phyloP scores from a whole-genome alignment of 2,797 vertebrate genomes.

The Eremophila alpestris region DNA sequence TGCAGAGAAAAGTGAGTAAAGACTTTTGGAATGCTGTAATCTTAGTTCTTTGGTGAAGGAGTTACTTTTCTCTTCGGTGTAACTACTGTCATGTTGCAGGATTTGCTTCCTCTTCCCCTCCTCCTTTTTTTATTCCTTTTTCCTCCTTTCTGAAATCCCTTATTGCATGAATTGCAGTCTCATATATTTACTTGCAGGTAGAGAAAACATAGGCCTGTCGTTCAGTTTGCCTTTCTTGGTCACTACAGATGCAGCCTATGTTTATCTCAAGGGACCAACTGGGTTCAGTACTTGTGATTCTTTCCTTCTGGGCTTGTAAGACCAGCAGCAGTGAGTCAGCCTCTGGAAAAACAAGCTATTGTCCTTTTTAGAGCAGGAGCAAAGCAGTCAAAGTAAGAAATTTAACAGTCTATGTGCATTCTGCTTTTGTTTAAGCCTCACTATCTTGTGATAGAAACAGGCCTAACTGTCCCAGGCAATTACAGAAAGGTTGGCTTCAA shows the following conservation, averaged over 20 bases:
- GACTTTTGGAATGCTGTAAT: conserved; percentile 26
- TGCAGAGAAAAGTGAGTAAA: conserved; percentile 86
- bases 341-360: conserved; percentile 67
- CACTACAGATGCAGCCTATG: conserved; percentile 68
- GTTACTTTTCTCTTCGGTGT: neutral
- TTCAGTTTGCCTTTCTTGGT: conserved; percentile 70
- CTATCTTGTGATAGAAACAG: conserved; percentile 31
- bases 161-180: conserved; percentile 32
- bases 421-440: conserved; percentile 47
- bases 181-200: conserved; percentile 54
- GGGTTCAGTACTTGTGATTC: conserved; percentile 69
- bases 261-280: conserved; percentile 67
- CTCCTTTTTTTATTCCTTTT: rapidly evolving
- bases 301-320: conserved; percentile 69
- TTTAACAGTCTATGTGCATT: conserved; percentile 56
- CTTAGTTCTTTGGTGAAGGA: neutral
- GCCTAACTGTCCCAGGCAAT: neutral
- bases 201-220: conserved; percentile 61
- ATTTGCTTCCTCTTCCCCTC: rapidly evolving
- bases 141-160: neutral
- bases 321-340: conserved; percentile 70
- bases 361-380: conserved; percentile 68
- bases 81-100: neutral
- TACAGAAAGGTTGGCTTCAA: neutral
- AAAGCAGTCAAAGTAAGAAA: conserved; percentile 71